Base-by-base conservation (phyloP, 2,888 invertebrate genomes). In the Ornithoptera alexandrae region DNA sequence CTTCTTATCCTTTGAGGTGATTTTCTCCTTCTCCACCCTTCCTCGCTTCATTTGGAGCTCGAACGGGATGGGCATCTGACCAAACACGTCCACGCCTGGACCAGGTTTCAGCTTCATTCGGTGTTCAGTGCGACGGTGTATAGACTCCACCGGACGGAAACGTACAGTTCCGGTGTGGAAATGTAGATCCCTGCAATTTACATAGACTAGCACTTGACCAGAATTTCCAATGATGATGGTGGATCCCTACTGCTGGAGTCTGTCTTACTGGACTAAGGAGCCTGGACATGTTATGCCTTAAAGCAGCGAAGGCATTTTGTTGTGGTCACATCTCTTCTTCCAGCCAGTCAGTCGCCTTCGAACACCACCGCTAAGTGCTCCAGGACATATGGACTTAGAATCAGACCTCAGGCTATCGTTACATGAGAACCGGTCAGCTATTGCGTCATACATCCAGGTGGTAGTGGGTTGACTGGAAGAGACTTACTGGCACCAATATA, bases 11-110 rank as follows among this genome's bases (percentile, higher is more conserved):
- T 59, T 59, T 18, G 59, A 17, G 18, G 12, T 8, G 39, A 10
- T 17, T 18, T 59, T 59, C 30, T 30, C n/a, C n/a, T 36, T 64
- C 36, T 64, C 18, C n/a, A 62, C n/a, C 53, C 53, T 62, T 1
- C n/a, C 20, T 18, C 67, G 62, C 42, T 76, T 82, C 80, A 81
- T 79, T 1, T 78, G 42, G 1, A 81, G 67, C 56, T 84, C 84
- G 24, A 82, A 76, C 7, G 84, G 84, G 22, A 85, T 84, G 5
- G 84, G 84, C 74, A 82, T 74, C 50, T 82, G 81, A 0, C 84
- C 83, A 0, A 71, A 67, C 24, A 67, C 69, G 63, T 84, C 84
- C 0, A 84, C 81, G 0, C 84, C 84, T 0, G 84, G 84, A 0
- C 85, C 84, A 0, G 80, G 76, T 57, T 73, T 77, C 18, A 84